A percentile compares a stretch with the other conserved stretches of the same genome.
These are phyloP conservation scores for Pluvialis apricaria DNA, from an alignment of 2,113 vertebrate species.

Conservation along the genomic window DNA sequence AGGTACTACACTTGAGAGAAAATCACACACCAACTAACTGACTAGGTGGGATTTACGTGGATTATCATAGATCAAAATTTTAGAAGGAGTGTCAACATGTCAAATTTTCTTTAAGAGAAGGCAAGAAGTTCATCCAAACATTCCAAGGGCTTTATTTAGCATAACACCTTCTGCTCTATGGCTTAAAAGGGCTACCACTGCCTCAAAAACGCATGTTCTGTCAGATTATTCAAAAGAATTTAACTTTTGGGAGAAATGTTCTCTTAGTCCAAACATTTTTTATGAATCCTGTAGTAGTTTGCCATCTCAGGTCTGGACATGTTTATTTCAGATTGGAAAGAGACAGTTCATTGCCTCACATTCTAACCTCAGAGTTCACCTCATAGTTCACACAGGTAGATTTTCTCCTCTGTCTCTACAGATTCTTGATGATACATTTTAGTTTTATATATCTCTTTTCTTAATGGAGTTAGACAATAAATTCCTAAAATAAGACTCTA, in stretches of 20 bases:
- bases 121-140: constrained; percentile 59
- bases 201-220: constrained; percentile 19
- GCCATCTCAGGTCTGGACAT: not conserved
- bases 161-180: constrained; percentile 56
- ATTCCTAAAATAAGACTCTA: not conserved
- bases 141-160: constrained; percentile 62
- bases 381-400: not conserved
- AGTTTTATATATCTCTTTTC: not conserved
- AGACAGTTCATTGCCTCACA: not conserved
- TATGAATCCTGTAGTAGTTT: constrained; percentile 14
- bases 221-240: constrained; percentile 46
- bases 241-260: constrained; percentile 33
- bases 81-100: constrained; percentile 62
- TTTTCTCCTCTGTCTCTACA: not conserved
- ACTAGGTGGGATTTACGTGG: constrained; percentile 62
- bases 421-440: not conserved
- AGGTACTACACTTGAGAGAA: constrained; percentile 37
- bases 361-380: not conserved
- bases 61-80: constrained; percentile 67
- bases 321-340: constrained; percentile 5
- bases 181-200: constrained; percentile 44
- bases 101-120: constrained; percentile 61
- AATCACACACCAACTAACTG: constrained; percentile 36
- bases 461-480: not conserved
- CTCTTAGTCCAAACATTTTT: not conserved